phyloP scores from a whole-genome alignment of 2,113 vertebrate genomes.

The Penelope pileata region DNA sequence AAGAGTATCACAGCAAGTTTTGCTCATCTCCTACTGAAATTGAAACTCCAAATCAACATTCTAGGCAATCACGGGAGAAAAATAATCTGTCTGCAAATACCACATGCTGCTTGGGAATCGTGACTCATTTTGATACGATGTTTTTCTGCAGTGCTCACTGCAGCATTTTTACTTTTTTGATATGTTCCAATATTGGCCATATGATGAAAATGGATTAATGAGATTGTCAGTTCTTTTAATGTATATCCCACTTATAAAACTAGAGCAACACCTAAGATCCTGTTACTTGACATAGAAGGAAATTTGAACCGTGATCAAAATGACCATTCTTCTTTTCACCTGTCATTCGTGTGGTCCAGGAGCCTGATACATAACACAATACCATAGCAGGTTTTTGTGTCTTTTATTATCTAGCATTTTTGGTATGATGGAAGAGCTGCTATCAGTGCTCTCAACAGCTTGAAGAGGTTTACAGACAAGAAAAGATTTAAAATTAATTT shows the following conservation, averaged over 20 bases:
- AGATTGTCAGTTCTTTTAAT: background rate
- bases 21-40: background rate
- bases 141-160: slow-evolving; percentile 6
- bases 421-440: background rate
- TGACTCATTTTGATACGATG: background rate
- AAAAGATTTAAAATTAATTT: background rate
- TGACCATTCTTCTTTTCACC: background rate
- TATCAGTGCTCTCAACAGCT: background rate
- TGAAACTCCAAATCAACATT: background rate
- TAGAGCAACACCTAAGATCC: background rate
- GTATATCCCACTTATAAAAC: background rate
- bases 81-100: slow-evolving; percentile 4
- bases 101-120: background rate
- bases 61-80: background rate
- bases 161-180: background rate
- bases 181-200: background rate
- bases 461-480: background rate
- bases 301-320: background rate
- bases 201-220: background rate
- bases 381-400: background rate
- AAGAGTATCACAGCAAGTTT: background rate
- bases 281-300: background rate
- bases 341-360: background rate
- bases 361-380: background rate
- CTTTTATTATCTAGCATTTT: background rate